Percentiles rank a stretch among this genome's conserved stretches.
These are phyloP conservation scores for Oryctes rhinoceros DNA, from an alignment of 1,140 invertebrate genomes.

Conservation along the genomic window DNA sequence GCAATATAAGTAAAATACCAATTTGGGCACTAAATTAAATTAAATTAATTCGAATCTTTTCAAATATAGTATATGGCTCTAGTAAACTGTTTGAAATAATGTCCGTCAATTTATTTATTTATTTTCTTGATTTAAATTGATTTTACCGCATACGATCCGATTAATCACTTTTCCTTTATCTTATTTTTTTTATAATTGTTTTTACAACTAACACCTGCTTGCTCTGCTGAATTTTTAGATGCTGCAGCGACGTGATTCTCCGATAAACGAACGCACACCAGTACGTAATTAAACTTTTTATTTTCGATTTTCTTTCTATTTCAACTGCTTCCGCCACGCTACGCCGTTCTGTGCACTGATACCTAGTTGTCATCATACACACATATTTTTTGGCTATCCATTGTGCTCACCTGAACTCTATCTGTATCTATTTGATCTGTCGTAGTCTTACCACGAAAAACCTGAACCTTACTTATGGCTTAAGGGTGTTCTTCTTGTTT, in stretches of 20 bases:
- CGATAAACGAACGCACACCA: conserved; percentile 64
- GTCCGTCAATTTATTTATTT: no score
- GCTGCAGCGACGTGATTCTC: conserved; percentile 47
- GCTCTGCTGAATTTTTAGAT: conserved; percentile 38
- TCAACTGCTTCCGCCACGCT: neutral
- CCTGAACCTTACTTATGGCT: neutral
- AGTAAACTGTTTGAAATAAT: no score
- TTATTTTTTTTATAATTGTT: conserved; percentile 32
- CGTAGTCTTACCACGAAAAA: neutral
- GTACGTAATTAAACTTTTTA: conserved; percentile 65
- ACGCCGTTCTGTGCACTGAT: neutral
- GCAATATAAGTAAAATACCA: no score
- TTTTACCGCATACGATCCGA: no score
- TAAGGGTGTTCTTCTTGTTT: neutral
- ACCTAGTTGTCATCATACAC: neutral
- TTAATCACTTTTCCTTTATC: neutral
- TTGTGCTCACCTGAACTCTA: neutral
- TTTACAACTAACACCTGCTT: conserved; percentile 32
- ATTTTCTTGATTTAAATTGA: no score
- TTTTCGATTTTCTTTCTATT: conserved; percentile 45
- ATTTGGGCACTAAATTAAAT: no score
- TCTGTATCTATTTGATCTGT: neutral
- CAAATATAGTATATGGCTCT: no score
- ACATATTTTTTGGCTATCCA: no score
- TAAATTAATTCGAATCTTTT: no score